Conservation (phyloP, 2,797 vertebrate species). For the Iguana delicatissima region DNA sequence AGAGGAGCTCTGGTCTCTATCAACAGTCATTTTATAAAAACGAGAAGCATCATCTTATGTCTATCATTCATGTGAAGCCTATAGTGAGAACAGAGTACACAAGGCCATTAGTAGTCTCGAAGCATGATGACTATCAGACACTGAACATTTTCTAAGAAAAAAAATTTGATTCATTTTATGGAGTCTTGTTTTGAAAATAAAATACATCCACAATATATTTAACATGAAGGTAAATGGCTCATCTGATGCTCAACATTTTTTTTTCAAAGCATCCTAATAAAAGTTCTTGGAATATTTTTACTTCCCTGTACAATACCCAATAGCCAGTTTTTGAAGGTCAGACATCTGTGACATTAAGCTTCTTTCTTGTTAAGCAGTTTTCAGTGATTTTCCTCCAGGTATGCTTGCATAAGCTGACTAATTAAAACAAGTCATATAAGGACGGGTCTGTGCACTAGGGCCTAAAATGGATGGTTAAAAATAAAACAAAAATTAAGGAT, state of each 20-base stretch:
- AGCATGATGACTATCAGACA: not conserved
- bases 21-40: constrained; percentile 37
- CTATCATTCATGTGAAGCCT: not conserved
- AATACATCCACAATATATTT: constrained; percentile 41
- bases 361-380: constrained; percentile 26
- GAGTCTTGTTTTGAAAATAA: constrained; percentile 38
- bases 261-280: not conserved
- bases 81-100: fast-evolving
- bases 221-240: constrained; percentile 9
- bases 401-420: not conserved
- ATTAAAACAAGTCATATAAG: constrained; percentile 34
- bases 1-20: not conserved
- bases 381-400: not conserved
- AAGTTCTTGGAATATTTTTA: constrained; percentile 28
- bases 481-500: not conserved
- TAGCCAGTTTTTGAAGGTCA: constrained; percentile 32
- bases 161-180: constrained; percentile 42
- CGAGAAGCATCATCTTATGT: not conserved
- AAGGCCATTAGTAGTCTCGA: not conserved
- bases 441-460: not conserved
- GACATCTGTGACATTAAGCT: not conserved
- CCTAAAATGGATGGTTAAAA: not conserved
- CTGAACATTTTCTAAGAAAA: constrained; percentile 27
- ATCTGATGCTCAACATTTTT: not conserved
- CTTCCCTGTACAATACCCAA: not conserved